Conservation (phyloP, 2,113 vertebrate genomes). For the Gobius niger region DNA sequence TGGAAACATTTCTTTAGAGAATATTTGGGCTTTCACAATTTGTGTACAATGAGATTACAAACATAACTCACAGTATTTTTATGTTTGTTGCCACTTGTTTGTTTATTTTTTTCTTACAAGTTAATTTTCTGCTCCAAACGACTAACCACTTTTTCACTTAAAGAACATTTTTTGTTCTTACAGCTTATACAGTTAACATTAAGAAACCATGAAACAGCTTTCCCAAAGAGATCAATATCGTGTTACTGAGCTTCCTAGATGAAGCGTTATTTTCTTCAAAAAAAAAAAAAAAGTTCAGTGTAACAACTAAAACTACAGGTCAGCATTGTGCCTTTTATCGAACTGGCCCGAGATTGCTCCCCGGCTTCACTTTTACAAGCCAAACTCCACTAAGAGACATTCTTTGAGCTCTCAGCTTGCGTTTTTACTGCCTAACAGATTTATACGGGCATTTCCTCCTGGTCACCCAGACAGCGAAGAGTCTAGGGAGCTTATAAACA, state of each 20-base stretch:
- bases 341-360: constrained; percentile 16
- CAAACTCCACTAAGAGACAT: constrained; percentile 43
- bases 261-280: constrained; percentile 1
- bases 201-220: not conserved
- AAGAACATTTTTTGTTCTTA: constrained; percentile 6
- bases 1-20: not conserved
- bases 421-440: constrained; percentile 49
- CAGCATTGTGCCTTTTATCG: constrained; percentile 39
- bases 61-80: not conserved
- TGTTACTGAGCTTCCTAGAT: constrained; percentile 11
- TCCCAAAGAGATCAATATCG: not conserved
- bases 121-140: constrained; percentile 17
- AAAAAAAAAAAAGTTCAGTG: constrained; percentile 24
- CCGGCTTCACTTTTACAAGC: constrained; percentile 43
- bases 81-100: not conserved
- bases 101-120: not conserved
- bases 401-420: constrained; percentile 28
- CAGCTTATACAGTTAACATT: constrained; percentile 8
- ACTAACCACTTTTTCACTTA: constrained; percentile 23
- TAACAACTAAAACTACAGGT: constrained; percentile 30
- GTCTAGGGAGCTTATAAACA: constrained; percentile 56
- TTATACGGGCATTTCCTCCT: constrained; percentile 38
- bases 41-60: not conserved
- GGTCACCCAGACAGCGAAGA: constrained; percentile 35
- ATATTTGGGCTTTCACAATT: not conserved